Conservation (phyloP, 1,140 invertebrate species). For the Drosophila chauvacae region DNA sequence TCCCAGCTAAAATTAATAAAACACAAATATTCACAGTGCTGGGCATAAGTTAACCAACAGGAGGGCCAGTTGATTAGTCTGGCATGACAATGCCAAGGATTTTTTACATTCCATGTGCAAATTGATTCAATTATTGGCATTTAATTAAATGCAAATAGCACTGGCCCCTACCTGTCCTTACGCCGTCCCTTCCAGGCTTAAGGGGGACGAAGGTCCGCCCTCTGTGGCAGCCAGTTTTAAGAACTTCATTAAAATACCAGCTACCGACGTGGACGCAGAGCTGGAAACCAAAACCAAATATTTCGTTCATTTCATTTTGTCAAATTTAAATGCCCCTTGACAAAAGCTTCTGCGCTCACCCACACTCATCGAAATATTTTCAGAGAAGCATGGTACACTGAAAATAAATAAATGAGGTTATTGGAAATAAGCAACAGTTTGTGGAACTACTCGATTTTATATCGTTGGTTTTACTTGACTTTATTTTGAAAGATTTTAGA, state of each 20-base stretch:
- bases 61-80: slow-evolving; percentile 64
- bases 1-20: slow-evolving; percentile 69
- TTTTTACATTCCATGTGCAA: slow-evolving; percentile 74
- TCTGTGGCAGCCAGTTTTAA: slow-evolving; percentile 24
- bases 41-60: slow-evolving; percentile 56
- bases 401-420: not conserved
- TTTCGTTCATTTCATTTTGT: slow-evolving; percentile 72
- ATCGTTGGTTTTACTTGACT: not conserved
- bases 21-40: slow-evolving; percentile 66
- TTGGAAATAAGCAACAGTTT: not conserved
- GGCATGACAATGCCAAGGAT: slow-evolving; percentile 60
- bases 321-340: slow-evolving; percentile 76
- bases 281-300: slow-evolving; percentile 63
- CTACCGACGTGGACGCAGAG: slow-evolving; percentile 14
- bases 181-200: not conserved
- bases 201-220: not conserved
- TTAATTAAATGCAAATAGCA: slow-evolving; percentile 79
- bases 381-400: slow-evolving; percentile 1
- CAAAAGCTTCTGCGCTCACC: slow-evolving; percentile 38
- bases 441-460: not conserved
- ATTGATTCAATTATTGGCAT: slow-evolving; percentile 81
- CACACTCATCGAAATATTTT: slow-evolving; percentile 13
- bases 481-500: not conserved
- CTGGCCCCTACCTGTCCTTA: slow-evolving; percentile 16
- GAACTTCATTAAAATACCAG: slow-evolving; percentile 77